Percentiles rank a stretch among this genome's conserved stretches.
Evolutionary conservation across 2,113 vertebrate genomes (phyloP).

Genomic region (Erythrolamprus reginae): DNA sequence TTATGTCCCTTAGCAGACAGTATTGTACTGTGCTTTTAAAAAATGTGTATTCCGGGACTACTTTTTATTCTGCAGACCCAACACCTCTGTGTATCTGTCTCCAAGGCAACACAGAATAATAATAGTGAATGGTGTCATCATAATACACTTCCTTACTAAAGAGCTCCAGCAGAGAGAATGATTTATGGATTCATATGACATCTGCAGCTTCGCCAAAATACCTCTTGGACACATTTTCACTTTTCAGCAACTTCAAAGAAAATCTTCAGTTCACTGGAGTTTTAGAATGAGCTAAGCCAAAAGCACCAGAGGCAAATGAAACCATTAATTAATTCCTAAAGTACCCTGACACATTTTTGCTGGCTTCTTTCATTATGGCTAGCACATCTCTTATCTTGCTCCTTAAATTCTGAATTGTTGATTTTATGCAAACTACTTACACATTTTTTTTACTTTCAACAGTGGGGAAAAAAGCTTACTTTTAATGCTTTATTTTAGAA

Average conservation of each 20-base stretch:
- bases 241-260: conserved; percentile 27
- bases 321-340: conserved; percentile 9
- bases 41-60: conserved; percentile 46
- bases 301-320: background rate
- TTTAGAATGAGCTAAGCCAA: background rate
- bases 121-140: conserved; percentile 63
- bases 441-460: background rate
- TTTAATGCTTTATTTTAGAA: background rate
- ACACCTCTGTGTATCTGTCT: conserved; percentile 55
- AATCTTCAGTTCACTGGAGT: background rate
- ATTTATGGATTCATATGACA: conserved; percentile 63
- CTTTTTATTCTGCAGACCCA: conserved; percentile 50
- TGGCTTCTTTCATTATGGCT: background rate
- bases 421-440: background rate
- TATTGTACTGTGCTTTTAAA: conserved; percentile 34
- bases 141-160: conserved; percentile 62
- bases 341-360: fast-evolving
- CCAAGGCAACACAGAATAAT: conserved; percentile 63
- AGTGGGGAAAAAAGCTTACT: background rate
- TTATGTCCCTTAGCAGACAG: conserved; percentile 27
- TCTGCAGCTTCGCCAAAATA: conserved; percentile 51
- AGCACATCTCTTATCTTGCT: background rate
- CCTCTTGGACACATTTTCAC: conserved; percentile 43
- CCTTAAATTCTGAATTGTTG: background rate
- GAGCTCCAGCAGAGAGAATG: conserved; percentile 60